Evolutionary conservation across 2,888 invertebrate species (phyloP).

Genomic region (Amitus sp.): DNA sequence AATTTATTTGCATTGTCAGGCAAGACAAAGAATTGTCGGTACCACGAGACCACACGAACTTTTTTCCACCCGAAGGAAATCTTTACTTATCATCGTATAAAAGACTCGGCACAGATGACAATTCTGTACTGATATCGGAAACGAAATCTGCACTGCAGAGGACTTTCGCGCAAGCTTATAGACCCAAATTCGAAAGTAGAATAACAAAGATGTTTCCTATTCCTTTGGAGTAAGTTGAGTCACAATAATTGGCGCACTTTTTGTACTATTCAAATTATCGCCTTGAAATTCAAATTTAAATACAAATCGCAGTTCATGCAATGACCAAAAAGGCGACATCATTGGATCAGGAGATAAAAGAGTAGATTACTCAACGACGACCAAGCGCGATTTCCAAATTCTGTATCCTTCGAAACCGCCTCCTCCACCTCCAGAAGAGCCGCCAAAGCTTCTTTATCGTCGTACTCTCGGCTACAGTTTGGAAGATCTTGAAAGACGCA

Average conservation of each 20-base stretch:
- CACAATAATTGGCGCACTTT: too few relatives aligned
- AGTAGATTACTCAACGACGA: conserved; percentile 46
- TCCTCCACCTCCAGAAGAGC: conserved; percentile 29
- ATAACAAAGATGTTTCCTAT: conserved; percentile 42
- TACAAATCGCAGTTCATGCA: not conserved
- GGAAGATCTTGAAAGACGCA: conserved; percentile 40
- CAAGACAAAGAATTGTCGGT: conserved; percentile 42
- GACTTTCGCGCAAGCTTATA: conserved; percentile 36
- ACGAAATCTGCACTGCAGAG: conserved; percentile 46
- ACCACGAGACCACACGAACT: conserved; percentile 43
- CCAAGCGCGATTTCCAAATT: conserved; percentile 40
- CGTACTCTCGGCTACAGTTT: conserved; percentile 46
- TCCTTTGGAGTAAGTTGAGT: conserved; percentile 39
- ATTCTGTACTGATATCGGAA: conserved; percentile 43
- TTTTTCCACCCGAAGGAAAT: conserved; percentile 43
- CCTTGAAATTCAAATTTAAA: not conserved
- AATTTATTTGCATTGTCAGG: conserved; percentile 32
- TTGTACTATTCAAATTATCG: not conserved
- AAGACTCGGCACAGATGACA: conserved; percentile 39
- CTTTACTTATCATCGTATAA: conserved; percentile 44
- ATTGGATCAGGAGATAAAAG: not conserved
- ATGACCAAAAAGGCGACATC: not conserved
- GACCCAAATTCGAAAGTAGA: conserved; percentile 36
- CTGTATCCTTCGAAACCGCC: conserved; percentile 31
- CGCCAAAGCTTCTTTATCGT: conserved; percentile 48